Conservation (phyloP, 2,888 invertebrate genomes). For the Drosophila robusta region DNA sequence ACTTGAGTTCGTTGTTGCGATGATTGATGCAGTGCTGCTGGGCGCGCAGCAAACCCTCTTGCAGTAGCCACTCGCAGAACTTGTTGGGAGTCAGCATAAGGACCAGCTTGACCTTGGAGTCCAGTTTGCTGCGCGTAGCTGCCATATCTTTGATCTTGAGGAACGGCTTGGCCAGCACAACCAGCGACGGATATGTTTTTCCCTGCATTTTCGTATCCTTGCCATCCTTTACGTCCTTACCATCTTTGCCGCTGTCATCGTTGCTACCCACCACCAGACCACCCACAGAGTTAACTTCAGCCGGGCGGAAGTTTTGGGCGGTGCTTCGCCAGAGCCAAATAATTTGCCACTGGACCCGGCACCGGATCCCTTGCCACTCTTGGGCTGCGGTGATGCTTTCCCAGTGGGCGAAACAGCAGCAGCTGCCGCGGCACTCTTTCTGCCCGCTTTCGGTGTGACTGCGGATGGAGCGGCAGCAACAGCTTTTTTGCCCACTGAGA, state of each 20-base stretch:
- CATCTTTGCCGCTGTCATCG: conserved; percentile 85
- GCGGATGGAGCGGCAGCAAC: conserved; percentile 29
- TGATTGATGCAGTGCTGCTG: conserved; percentile 92
- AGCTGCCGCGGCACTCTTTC: conserved; percentile 35
- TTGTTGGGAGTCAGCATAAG: conserved; percentile 93
- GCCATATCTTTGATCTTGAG: conserved; percentile 89
- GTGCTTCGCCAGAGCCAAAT: conserved; percentile 37
- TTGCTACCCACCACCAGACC: conserved; percentile 89
- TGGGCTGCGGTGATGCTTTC: conserved; percentile 64
- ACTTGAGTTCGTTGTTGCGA: conserved; percentile 89
- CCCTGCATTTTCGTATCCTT: conserved; percentile 91
- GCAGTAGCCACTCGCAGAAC: conserved; percentile 95
- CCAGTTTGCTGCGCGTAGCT: conserved; percentile 88
- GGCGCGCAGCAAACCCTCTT: conserved; percentile 92
- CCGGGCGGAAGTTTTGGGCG: conserved; percentile 86
- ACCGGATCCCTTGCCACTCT: conserved; percentile 46
- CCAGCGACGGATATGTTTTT: conserved; percentile 94
- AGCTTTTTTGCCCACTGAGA: conserved; percentile 66
- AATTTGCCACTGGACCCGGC: conserved; percentile 40
- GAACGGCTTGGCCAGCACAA: conserved; percentile 93
- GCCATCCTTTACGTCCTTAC: conserved; percentile 90
- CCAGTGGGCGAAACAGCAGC: conserved; percentile 43
- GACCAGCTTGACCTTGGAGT: conserved; percentile 93
- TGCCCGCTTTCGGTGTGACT: conserved; percentile 41
- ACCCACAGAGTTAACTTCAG: conserved; percentile 90